phyloP scores from a whole-genome alignment of 2,113 vertebrate genomes.

The Perccottus glenii region DNA sequence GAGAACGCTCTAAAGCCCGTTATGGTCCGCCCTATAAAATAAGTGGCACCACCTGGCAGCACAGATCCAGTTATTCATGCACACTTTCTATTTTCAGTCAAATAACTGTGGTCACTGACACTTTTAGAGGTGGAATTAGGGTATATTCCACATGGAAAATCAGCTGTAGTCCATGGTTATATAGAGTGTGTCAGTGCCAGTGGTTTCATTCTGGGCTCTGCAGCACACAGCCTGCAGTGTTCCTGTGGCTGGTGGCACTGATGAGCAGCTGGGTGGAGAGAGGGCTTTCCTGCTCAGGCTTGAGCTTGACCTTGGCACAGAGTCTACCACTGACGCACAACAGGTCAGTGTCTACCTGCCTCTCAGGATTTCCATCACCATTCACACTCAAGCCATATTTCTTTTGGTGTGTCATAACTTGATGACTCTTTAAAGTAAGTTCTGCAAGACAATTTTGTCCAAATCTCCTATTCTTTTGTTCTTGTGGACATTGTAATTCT shows the following conservation, averaged over 20 bases:
- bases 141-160: conserved; percentile 60
- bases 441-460: not conserved
- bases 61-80: conserved; percentile 55
- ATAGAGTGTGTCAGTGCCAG: conserved; percentile 56
- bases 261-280: conserved; percentile 72
- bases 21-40: conserved; percentile 37
- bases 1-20: conserved; percentile 27
- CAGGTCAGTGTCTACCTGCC: conserved; percentile 63
- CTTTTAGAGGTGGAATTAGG: conserved; percentile 51
- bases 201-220: conserved; percentile 64
- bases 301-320: conserved; percentile 52
- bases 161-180: conserved; percentile 55
- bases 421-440: conserved; percentile 3
- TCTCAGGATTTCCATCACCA: conserved; percentile 57
- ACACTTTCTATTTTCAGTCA: conserved; percentile 54
- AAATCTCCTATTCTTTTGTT: no score
- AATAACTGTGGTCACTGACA: conserved; percentile 63
- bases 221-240: conserved; percentile 58
- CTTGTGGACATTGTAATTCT: no score
- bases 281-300: conserved; percentile 69
- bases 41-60: conserved; percentile 66
- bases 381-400: conserved; percentile 38
- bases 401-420: conserved; percentile 18
- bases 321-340: conserved; percentile 38
- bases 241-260: conserved; percentile 62